phyloP scores from a whole-genome alignment of 2,113 vertebrate genomes.

The Recurvirostra avosetta region DNA sequence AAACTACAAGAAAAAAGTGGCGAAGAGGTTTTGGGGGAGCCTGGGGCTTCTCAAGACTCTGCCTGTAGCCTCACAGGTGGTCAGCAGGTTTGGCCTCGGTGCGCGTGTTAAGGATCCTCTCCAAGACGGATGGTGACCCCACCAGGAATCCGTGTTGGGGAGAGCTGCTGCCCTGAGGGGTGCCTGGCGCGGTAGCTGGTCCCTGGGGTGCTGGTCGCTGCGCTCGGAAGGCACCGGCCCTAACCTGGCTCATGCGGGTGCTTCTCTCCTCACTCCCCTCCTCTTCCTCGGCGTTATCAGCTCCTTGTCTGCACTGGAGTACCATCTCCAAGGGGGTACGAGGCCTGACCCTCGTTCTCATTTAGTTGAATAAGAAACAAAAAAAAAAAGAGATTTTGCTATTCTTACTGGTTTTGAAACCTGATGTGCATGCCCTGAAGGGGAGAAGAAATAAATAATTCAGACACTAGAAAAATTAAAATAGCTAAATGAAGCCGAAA shows the following conservation, averaged over 20 bases:
- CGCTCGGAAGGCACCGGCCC: not conserved
- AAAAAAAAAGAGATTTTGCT: not conserved
- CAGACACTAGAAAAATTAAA: not conserved
- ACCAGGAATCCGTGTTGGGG: not conserved
- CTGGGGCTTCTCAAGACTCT: not conserved
- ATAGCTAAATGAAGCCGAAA: not conserved
- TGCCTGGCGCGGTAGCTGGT: rapidly evolving
- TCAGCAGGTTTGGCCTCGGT: not conserved
- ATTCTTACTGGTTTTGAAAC: not conserved
- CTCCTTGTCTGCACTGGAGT: not conserved
- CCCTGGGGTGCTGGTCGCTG: not conserved
- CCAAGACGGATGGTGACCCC: not conserved
- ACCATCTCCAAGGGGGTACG: not conserved
- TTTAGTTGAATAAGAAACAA: not conserved
- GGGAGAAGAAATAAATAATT: conserved; percentile 12
- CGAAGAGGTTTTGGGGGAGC: not conserved
- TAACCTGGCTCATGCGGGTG: not conserved
- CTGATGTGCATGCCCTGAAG: not conserved
- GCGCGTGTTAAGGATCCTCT: not conserved
- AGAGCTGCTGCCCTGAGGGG: not conserved
- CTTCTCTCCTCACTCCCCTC: not conserved
- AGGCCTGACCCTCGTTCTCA: not conserved
- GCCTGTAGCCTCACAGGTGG: rapidly evolving
- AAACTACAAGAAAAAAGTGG: not conserved
- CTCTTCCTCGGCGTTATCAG: not conserved